Conservation (phyloP, 2,113 vertebrate species). For the Gnathonemus echidnorhynchus region DNA sequence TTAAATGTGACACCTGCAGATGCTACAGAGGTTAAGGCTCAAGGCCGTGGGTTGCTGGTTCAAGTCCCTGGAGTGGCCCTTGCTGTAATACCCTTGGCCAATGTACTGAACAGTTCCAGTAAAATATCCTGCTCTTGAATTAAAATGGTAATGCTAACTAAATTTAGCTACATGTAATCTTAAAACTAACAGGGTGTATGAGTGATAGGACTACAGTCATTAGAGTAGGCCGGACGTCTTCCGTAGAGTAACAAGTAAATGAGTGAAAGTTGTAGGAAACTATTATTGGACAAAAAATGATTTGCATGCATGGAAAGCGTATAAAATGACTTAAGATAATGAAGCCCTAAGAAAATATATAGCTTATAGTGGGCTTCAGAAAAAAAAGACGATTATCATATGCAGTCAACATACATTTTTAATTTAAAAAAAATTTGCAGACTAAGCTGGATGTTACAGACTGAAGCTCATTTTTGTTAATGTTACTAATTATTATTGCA, state of each 20-base stretch:
- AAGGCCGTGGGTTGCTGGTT: not conserved
- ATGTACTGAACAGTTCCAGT: not conserved
- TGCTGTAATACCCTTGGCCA: not conserved
- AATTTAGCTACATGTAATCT: slow-evolving; percentile 5
- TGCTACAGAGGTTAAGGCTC: not conserved
- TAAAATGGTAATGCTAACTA: not conserved
- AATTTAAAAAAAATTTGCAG: slow-evolving; percentile 51
- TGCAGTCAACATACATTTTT: slow-evolving; percentile 35
- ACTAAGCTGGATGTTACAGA: slow-evolving; percentile 42
- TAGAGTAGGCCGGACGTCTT: not conserved
- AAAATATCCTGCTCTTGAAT: not conserved
- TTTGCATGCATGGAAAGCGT: slow-evolving; percentile 25
- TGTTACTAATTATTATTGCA: slow-evolving; percentile 9
- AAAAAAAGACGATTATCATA: slow-evolving; percentile 6
- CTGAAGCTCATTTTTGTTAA: slow-evolving; percentile 5
- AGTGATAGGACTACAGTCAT: not conserved
- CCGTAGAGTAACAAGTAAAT: not conserved
- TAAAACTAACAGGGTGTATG: not conserved
- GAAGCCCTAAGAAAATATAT: slow-evolving; percentile 48
- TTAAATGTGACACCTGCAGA: not conserved
- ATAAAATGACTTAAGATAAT: slow-evolving; percentile 30
- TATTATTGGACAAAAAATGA: slow-evolving; percentile 2
- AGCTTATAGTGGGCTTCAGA: slow-evolving; percentile 39
- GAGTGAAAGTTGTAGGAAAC: not conserved
- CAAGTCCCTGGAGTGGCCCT: not conserved